These are phyloP conservation scores for Acanthosepion esculentum DNA, from an alignment of 2,888 invertebrate genomes.

Conservation along the genomic window DNA sequence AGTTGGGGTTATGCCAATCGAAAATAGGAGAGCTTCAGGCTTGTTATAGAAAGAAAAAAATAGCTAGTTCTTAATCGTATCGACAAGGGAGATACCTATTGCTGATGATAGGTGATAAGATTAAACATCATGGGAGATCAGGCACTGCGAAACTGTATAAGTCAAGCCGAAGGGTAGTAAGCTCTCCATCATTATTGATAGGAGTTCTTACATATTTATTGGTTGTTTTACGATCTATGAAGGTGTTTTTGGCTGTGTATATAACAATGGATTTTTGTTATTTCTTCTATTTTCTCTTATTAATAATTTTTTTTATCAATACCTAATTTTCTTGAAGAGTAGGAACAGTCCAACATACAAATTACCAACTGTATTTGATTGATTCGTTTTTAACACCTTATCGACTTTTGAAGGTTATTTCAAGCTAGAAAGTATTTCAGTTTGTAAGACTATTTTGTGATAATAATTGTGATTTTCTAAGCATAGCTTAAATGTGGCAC, in stretches of 20 bases:
- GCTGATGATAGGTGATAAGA: neutral
- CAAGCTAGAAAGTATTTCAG: too few relatives aligned
- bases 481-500: too few relatives aligned
- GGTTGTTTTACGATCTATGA: neutral
- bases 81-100: neutral
- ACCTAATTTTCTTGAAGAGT: too few relatives aligned
- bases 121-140: neutral
- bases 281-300: too few relatives aligned
- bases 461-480: too few relatives aligned
- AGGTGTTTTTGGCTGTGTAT: neutral
- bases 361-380: too few relatives aligned
- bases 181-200: neutral
- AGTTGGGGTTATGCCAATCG: neutral
- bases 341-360: too few relatives aligned
- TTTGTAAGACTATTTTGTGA: too few relatives aligned
- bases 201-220: neutral
- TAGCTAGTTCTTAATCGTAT: neutral
- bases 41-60: neutral
- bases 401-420: too few relatives aligned
- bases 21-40: neutral
- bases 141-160: neutral
- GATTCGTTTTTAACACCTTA: too few relatives aligned
- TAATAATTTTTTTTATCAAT: too few relatives aligned
- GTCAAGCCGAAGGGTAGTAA: neutral
- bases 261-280: neutral